Conservation (phyloP, 2,113 vertebrate genomes). For the Labrus mixtus region DNA sequence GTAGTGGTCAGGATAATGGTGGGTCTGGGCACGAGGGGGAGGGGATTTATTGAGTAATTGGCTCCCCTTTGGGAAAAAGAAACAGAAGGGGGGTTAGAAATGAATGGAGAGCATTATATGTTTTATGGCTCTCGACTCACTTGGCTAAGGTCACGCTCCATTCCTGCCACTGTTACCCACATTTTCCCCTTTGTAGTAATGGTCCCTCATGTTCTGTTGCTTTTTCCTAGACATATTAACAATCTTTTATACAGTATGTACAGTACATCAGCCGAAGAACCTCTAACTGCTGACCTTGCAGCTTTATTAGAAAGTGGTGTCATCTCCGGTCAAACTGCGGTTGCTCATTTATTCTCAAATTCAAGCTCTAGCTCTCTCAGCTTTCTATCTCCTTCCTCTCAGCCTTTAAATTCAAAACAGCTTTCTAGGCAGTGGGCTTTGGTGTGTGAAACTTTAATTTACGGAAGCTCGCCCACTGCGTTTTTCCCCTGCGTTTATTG, state of each 20-base stretch:
- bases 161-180: conserved; percentile 53
- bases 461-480: conserved; percentile 49
- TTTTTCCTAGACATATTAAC: conserved; percentile 43
- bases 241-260: conserved; percentile 23
- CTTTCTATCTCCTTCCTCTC: no score
- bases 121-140: conserved; percentile 65
- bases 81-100: conserved; percentile 45
- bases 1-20: conserved; percentile 72
- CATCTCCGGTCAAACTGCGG: not conserved
- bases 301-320: not conserved
- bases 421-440: conserved; percentile 27
- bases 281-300: not conserved
- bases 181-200: conserved; percentile 44
- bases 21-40: conserved; percentile 49
- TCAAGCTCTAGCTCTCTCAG: no score
- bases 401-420: conserved; percentile 49
- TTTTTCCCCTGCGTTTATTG: conserved; percentile 63
- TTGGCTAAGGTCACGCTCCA: conserved; percentile 61
- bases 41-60: conserved; percentile 63
- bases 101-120: conserved; percentile 76
- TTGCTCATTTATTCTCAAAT: not conserved
- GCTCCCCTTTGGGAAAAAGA: conserved; percentile 73
- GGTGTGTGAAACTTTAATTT: conserved; percentile 58
- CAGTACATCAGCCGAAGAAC: conserved; percentile 9
- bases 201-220: conserved; percentile 32